phyloP scores from a whole-genome alignment of 2,888 invertebrate species.

The Trichopria drosophilae region DNA sequence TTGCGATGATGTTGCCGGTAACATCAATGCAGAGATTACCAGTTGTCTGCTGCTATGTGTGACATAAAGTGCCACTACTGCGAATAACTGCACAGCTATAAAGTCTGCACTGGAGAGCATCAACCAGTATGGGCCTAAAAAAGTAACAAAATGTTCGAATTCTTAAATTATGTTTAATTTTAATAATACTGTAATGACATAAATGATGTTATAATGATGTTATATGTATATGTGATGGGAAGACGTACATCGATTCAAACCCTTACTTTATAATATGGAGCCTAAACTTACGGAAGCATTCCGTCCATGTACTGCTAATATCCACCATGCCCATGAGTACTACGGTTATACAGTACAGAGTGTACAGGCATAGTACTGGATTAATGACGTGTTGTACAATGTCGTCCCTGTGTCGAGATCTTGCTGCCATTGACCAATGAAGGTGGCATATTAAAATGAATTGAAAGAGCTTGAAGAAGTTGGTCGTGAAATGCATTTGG shows the following conservation, averaged over 20 bases:
- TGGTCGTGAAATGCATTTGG: constrained; percentile 59
- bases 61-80: constrained; percentile 59
- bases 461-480: constrained; percentile 60
- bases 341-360: constrained; percentile 59
- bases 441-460: constrained; percentile 61
- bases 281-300: constrained; percentile 61
- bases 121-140: constrained; percentile 61
- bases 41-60: constrained; percentile 49
- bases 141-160: constrained; percentile 18
- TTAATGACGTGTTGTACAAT: constrained; percentile 56
- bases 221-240: constrained; percentile 4
- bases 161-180: background rate
- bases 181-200: background rate
- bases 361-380: constrained; percentile 57
- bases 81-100: constrained; percentile 59
- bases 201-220: background rate
- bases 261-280: background rate
- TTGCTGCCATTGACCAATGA: constrained; percentile 61
- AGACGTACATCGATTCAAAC: constrained; percentile 2
- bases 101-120: constrained; percentile 61
- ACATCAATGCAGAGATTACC: constrained; percentile 43
- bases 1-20: constrained; percentile 53
- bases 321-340: constrained; percentile 59
- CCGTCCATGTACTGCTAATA: constrained; percentile 58
- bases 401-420: constrained; percentile 58